Percentiles rank a stretch among this genome's conserved stretches.
Evolutionary conservation across 2,113 vertebrate species (phyloP).

Genomic region (Sander lucioperca): DNA sequence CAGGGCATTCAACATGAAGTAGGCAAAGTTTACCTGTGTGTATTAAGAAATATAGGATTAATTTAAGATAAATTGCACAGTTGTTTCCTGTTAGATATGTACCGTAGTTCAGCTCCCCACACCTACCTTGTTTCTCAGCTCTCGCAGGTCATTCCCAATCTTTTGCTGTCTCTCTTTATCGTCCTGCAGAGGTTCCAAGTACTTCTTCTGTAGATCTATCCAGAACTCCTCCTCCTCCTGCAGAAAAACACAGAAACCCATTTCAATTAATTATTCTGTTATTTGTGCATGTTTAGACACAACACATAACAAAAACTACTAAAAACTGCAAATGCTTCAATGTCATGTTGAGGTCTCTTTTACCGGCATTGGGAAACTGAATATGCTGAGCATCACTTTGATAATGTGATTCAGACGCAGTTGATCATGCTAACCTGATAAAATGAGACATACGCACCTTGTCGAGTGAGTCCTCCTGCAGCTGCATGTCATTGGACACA

Average conservation of each 20-base stretch:
- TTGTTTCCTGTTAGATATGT: not conserved
- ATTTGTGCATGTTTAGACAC: not conserved
- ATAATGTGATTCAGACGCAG: not conserved
- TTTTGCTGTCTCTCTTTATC: constrained; percentile 72
- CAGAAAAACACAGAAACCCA: not conserved
- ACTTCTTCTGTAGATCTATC: constrained; percentile 59
- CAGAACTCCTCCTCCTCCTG: constrained; percentile 78
- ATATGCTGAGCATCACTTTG: not conserved
- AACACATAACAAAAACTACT: not conserved
- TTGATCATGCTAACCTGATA: not conserved
- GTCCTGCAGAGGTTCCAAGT: constrained; percentile 73
- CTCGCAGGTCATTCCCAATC: constrained; percentile 52
- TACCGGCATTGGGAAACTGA: not conserved
- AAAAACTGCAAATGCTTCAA: not conserved
- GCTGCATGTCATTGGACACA: constrained; percentile 48
- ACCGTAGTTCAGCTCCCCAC: accelerated
- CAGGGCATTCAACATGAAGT: constrained; percentile 76
- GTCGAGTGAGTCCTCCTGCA: constrained; percentile 59
- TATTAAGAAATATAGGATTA: not conserved
- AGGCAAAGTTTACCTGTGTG: constrained; percentile 74
- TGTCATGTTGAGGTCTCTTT: not conserved
- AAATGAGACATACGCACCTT: constrained; percentile 46
- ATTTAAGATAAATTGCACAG: not conserved
- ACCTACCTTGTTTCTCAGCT: constrained; percentile 78
- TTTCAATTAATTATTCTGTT: not conserved